A percentile compares a stretch with the other conserved stretches of the same genome.
Evolutionary conservation across 2,888 invertebrate genomes (phyloP).

Genomic region (Lingula anatina): DNA sequence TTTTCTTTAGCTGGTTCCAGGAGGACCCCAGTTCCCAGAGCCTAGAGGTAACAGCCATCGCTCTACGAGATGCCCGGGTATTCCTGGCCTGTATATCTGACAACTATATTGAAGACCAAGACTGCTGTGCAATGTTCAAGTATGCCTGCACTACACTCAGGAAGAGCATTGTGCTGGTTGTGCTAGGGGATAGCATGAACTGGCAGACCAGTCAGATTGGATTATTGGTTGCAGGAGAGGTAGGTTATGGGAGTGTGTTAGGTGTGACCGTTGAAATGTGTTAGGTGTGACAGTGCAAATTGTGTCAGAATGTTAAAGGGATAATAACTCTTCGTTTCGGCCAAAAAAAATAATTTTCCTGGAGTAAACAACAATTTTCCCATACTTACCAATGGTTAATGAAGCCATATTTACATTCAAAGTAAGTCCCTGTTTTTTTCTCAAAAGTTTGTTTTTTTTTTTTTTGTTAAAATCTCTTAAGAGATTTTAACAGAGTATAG

Average conservation of each 20-base stretch:
- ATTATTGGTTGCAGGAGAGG: constrained; percentile 25
- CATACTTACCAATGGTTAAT: too few relatives aligned
- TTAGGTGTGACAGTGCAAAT: too few relatives aligned
- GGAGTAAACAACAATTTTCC: too few relatives aligned
- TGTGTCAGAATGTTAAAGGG: too few relatives aligned
- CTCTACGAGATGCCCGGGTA: constrained; percentile 32
- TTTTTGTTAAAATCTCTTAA: too few relatives aligned
- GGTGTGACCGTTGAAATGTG: too few relatives aligned
- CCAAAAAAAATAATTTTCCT: too few relatives aligned
- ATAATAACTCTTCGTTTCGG: too few relatives aligned
- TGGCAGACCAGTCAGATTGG: constrained; percentile 36
- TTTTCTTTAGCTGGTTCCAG: constrained; percentile 8
- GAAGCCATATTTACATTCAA: too few relatives aligned
- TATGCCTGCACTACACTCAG: constrained; percentile 32
- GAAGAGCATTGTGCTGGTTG: constrained; percentile 30
- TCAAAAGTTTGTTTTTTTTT: too few relatives aligned
- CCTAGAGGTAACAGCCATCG: constrained; percentile 27
- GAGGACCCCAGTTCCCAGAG: not conserved
- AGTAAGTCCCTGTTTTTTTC: too few relatives aligned
- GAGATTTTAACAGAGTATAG: too few relatives aligned
- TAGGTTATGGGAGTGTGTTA: constrained; percentile 4
- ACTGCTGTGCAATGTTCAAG: constrained; percentile 29
- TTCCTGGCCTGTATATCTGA: constrained; percentile 41
- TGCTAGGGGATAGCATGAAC: constrained; percentile 29
- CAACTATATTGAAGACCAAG: constrained; percentile 29